These are phyloP conservation scores for Drosophila emarginata DNA, from an alignment of 2,888 invertebrate species.

Conservation along the genomic window DNA sequence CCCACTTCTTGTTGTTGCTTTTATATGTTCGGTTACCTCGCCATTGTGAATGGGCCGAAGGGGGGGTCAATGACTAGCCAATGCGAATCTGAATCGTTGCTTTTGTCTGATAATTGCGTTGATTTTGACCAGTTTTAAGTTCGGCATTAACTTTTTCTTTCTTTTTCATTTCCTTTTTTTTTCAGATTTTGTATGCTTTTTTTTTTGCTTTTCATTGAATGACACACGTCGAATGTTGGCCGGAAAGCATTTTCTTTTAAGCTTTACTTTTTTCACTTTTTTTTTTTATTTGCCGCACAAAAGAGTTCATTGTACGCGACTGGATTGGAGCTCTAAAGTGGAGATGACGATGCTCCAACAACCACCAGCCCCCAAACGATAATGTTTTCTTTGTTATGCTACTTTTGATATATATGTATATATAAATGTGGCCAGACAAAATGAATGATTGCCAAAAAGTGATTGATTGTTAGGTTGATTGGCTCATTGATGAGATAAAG, in stretches of 20 bases:
- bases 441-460: conserved; percentile 36
- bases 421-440: conserved; percentile 21
- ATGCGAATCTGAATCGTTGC: not conserved
- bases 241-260: conserved; percentile 59
- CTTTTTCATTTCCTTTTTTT: conserved; percentile 17
- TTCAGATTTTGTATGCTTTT: conserved; percentile 12
- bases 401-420: conserved; percentile 38
- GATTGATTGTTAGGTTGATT: conserved; percentile 27
- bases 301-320: conserved; percentile 41
- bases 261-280: conserved; percentile 19
- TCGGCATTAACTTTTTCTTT: conserved; percentile 13
- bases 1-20: conserved; percentile 7
- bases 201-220: conserved; percentile 42
- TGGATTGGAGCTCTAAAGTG: conserved; percentile 5
- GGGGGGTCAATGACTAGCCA: conserved; percentile 10
- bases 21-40: not conserved
- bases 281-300: conserved; percentile 22
- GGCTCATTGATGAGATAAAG: not conserved
- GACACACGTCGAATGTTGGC: conserved; percentile 55
- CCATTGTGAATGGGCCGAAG: not conserved
- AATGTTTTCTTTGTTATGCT: conserved; percentile 41
- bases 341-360: conserved; percentile 24
- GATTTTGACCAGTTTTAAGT: conserved; percentile 24
- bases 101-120: conserved; percentile 6
- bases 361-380: not conserved